phyloP scores from a whole-genome alignment of 1,140 invertebrate genomes.

The Conus betulinus region DNA sequence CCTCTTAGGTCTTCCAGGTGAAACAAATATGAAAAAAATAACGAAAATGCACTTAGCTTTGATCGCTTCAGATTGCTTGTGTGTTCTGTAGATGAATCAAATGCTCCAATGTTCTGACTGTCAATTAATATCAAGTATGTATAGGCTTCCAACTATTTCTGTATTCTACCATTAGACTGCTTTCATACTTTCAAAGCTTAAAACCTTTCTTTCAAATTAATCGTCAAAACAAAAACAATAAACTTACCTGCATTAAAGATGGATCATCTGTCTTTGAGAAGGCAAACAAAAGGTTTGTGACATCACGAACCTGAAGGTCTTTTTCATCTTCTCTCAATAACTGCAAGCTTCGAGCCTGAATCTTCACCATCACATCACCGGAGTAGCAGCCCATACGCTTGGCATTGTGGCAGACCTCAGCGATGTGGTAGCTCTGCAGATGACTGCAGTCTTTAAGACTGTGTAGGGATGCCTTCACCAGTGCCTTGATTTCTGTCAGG shows the following conservation, averaged over 20 bases:
- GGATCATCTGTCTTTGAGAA: constrained; percentile 8
- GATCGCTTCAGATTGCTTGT: no score
- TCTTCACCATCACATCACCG: neutral
- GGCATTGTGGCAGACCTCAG: constrained; percentile 30
- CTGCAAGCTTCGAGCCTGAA: constrained; percentile 35
- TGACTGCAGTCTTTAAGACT: neutral
- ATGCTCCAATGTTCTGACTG: no score
- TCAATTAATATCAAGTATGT: no score
- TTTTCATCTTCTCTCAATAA: constrained; percentile 4
- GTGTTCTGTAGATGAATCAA: no score
- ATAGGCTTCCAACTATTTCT: no score
- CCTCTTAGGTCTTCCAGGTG: no score
- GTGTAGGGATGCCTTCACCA: constrained; percentile 1
- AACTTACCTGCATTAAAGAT: neutral
- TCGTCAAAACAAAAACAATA: neutral
- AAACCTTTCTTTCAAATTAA: no score
- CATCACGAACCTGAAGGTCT: constrained; percentile 4
- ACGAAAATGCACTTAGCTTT: no score
- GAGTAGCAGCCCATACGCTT: constrained; percentile 18
- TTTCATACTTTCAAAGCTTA: no score
- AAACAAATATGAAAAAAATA: no score
- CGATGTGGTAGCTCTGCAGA: constrained; percentile 29
- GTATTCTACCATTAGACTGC: no score
- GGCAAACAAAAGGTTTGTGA: constrained; percentile 31
- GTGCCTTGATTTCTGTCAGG: neutral